phyloP scores from a whole-genome alignment of 2,888 invertebrate species.

The Conistra vaccinii region DNA sequence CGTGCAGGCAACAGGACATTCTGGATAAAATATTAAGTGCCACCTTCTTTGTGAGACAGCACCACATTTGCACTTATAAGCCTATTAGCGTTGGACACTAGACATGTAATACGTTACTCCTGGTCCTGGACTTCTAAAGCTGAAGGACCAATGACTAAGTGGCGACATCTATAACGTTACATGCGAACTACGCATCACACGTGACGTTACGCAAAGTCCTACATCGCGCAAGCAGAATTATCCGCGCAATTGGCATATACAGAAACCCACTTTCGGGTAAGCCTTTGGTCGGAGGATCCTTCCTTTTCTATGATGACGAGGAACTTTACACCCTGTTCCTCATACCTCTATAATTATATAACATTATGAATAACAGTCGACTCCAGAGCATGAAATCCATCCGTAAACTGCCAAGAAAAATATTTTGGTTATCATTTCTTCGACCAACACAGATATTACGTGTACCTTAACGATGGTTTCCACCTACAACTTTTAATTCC shows the following conservation, averaged over 20 bases:
- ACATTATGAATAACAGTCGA: background rate
- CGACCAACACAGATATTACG: background rate
- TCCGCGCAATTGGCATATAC: background rate
- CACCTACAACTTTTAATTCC: slow-evolving; percentile 50
- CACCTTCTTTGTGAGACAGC: background rate
- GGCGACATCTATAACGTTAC: background rate
- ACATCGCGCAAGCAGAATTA: background rate
- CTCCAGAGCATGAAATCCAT: background rate
- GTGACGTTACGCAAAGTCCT: background rate
- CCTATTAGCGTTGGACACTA: background rate
- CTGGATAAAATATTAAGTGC: background rate
- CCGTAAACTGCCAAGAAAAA: background rate
- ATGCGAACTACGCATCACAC: background rate
- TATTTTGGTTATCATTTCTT: background rate
- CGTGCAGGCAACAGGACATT: background rate
- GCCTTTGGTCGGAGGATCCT: background rate
- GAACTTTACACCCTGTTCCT: background rate
- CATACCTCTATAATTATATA: background rate
- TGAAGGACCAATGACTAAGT: background rate
- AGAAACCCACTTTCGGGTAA: background rate
- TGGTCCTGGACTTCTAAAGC: background rate
- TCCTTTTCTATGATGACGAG: background rate
- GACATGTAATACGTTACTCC: no score
- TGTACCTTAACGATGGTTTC: slow-evolving; percentile 14
- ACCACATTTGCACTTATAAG: background rate